Conservation (phyloP, 64 coral and sea anemone species). For the Montipora sp. region DNA sequence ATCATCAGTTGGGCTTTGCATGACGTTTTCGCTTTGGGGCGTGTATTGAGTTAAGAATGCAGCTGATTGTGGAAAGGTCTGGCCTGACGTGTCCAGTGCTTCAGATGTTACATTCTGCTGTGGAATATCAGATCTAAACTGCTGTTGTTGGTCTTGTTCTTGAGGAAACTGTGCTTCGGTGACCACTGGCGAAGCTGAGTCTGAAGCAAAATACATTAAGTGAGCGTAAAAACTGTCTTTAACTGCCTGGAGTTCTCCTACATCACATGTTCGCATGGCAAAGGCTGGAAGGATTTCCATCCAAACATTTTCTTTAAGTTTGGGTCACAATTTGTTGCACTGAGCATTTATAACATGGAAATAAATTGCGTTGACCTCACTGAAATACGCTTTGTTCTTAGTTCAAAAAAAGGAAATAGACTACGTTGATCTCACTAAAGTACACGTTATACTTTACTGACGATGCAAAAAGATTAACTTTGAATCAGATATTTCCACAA, state of each 20-base stretch:
- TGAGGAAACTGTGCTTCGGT: neutral
- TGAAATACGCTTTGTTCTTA: no score
- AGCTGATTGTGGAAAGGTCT: neutral
- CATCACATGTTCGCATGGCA: neutral
- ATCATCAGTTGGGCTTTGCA: neutral
- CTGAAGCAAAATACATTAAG: neutral
- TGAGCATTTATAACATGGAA: no score
- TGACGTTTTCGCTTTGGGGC: conserved; percentile 11
- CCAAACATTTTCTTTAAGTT: no score
- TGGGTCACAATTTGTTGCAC: no score
- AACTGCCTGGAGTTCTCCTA: neutral
- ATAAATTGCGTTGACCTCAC: no score
- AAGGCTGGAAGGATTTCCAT: neutral
- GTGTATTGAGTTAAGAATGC: conserved; percentile 9
- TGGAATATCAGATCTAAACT: conserved; percentile 49
- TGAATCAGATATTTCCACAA: no score
- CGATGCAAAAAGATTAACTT: no score
- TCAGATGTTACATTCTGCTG: conserved; percentile 5
- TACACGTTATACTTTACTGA: no score
- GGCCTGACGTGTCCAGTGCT: neutral
- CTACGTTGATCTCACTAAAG: no score
- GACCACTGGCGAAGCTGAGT: neutral
- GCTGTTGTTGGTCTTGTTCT: neutral
- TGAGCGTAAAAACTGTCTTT: neutral
- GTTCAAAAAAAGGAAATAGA: no score